A percentile compares a stretch with the other conserved stretches of the same genome.
These are phyloP conservation scores for Myioborus melanocephalus DNA, from an alignment of 2,797 vertebrate species.

Conservation along the genomic window DNA sequence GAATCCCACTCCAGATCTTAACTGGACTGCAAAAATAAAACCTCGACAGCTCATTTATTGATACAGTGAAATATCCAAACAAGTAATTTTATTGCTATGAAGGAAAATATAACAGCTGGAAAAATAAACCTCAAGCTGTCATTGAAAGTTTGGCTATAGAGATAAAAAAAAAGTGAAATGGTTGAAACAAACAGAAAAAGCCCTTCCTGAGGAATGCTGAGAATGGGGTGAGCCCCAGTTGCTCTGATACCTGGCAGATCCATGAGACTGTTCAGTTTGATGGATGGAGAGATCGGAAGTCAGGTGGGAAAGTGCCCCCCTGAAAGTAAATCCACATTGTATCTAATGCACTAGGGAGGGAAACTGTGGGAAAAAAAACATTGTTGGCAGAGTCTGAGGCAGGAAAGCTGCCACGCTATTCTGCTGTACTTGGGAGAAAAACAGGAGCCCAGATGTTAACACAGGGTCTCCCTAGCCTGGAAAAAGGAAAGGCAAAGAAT, in stretches of 20 bases:
- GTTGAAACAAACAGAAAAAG: conserved; percentile 6
- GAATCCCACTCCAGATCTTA: conserved; percentile 13
- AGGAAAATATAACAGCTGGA: conserved; percentile 60
- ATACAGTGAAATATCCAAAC: conserved; percentile 44
- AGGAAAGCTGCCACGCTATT: conserved; percentile 10
- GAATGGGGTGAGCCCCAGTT: not conserved
- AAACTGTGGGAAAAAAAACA: not conserved
- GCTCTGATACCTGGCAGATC: not conserved
- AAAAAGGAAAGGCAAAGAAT: not conserved
- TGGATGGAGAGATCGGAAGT: conserved; percentile 30
- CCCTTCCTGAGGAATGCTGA: not conserved
- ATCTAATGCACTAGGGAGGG: not conserved
- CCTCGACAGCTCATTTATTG: conserved; percentile 54
- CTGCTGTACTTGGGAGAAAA: conserved; percentile 29
- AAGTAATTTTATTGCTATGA: conserved; percentile 57
- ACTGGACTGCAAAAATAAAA: conserved; percentile 27
- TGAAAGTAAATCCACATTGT: conserved; percentile 14
- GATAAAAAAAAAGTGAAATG: not conserved
- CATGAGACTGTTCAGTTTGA: not conserved
- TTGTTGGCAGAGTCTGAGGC: conserved; percentile 34
- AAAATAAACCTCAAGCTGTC: conserved; percentile 53
- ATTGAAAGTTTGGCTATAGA: conserved; percentile 18
- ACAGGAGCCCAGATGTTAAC: conserved; percentile 48
- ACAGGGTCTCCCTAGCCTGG: not conserved
- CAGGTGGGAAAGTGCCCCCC: conserved; percentile 22